phyloP scores from a whole-genome alignment of 2,113 vertebrate genomes.

The Muntiacus reevesi region DNA sequence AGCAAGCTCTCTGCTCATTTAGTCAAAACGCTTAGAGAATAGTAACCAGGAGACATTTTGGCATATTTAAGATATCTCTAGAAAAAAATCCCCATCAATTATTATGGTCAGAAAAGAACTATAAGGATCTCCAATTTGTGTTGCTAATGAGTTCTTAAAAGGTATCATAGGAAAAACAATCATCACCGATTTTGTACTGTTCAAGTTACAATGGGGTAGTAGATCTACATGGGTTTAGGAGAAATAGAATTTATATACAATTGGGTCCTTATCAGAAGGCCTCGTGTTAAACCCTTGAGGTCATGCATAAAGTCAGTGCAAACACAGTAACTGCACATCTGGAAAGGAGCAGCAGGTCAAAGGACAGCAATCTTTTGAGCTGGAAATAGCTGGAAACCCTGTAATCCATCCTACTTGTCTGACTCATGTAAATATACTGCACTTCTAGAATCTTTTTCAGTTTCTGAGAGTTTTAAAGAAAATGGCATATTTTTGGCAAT shows the following conservation, averaged over 20 bases:
- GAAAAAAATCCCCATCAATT: background rate
- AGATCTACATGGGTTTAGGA: background rate
- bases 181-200: background rate
- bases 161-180: background rate
- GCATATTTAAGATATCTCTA: background rate
- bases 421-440: background rate
- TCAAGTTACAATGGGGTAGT: background rate
- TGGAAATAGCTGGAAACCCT: background rate
- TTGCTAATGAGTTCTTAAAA: background rate
- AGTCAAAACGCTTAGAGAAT: background rate
- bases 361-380: background rate
- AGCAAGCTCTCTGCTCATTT: background rate
- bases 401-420: background rate
- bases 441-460: background rate
- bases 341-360: background rate
- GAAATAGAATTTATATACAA: background rate
- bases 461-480: background rate
- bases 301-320: background rate
- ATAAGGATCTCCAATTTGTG: background rate
- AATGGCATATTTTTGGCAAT: background rate
- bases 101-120: background rate
- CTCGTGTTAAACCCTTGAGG: background rate
- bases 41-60: background rate
- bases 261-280: background rate
- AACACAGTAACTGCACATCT: background rate